Evolutionary conservation across 2,113 vertebrate genomes (phyloP), one percentile per base, ranked within the genome.

Genomic region (Hemibagrus wyckioides): DNA sequence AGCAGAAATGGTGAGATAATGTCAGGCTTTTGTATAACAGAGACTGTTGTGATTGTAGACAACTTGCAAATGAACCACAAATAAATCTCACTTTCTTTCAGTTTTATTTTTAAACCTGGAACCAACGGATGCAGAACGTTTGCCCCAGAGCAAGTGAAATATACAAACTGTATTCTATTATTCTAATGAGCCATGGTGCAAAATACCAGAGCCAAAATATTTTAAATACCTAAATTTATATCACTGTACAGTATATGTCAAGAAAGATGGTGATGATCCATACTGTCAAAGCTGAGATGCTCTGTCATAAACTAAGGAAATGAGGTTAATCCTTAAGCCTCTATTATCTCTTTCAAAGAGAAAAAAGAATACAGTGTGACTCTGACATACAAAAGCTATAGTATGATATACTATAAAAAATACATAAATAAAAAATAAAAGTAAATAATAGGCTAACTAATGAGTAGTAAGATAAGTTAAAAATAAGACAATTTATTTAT

Each of bases 21-120:
- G n/a, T 61, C 80, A 81, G 80, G 54, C 33, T 81, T 81, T 59
- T 41, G 36, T 59, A 39, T 28, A 57, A 59, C 23, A 7, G 54
- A 36, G 17, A 57, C 30, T 23, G n/a, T 23, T 79, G 77, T 80
- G 2, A 77, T 0, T 79, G 48, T 54, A 39, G 79, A 81, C 79
- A 81, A 81, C 54, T 14, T 41, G 79, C 54, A 57, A 80, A 57
- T 80, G 79, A 81, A 39, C 28, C 25, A 81, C 54, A 25, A 59
- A 81, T 81, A 28, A 81, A 81, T 56, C 19, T 36, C 4, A 30
- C 14, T 30, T 52, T 52, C 25, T 52, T 25, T 17, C 52, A 80
- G 25, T 30, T 56, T 23, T 10, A 80, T 76, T 76, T 69, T 33
- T 28, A 21, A 69, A 69, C 65, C 6, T 1, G 30, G 33, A 75